Conservation (phyloP, 2,888 invertebrate species). For the Drosophila rellima region DNA sequence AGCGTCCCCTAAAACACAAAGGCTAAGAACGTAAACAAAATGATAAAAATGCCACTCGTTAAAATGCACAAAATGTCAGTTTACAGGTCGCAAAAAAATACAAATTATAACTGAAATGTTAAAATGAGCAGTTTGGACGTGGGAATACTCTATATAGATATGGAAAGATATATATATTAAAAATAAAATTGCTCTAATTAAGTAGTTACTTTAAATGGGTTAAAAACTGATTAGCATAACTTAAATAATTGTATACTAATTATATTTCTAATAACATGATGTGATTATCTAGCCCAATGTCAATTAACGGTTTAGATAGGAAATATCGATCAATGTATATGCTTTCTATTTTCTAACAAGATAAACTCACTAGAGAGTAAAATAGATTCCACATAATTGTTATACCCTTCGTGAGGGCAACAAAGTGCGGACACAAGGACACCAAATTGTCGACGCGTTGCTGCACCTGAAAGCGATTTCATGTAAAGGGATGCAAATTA, state of each 20-base stretch:
- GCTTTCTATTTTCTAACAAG: not conserved
- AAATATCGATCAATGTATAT: slow-evolving; percentile 7
- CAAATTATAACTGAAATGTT: not conserved
- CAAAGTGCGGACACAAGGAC: slow-evolving; percentile 13
- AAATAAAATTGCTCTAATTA: not conserved
- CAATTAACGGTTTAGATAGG: slow-evolving; percentile 3
- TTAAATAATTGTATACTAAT: not conserved
- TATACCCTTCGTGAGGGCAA: not conserved
- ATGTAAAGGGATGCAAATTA: slow-evolving; percentile 70
- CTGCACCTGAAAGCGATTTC: slow-evolving; percentile 64
- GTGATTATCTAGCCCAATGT: too few relatives aligned
- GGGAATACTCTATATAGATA: not conserved
- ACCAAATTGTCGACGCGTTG: slow-evolving; percentile 33
- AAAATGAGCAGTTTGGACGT: not conserved
- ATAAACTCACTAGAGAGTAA: not conserved
- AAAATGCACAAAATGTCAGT: slow-evolving; percentile 43
- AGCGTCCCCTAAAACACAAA: slow-evolving; percentile 38
- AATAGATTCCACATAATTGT: slow-evolving; percentile 10
- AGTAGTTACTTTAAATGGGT: not conserved
- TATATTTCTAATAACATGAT: too few relatives aligned
- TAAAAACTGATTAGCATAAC: not conserved
- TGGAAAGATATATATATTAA: not conserved
- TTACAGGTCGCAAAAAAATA: slow-evolving; percentile 11
- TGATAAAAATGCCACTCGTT: slow-evolving; percentile 41
- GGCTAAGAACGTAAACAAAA: slow-evolving; percentile 42